Evolutionary conservation across 2,113 vertebrate genomes (phyloP), one percentile per base, ranked within the genome.

Genomic region (Alligator mississippiensis): DNA sequence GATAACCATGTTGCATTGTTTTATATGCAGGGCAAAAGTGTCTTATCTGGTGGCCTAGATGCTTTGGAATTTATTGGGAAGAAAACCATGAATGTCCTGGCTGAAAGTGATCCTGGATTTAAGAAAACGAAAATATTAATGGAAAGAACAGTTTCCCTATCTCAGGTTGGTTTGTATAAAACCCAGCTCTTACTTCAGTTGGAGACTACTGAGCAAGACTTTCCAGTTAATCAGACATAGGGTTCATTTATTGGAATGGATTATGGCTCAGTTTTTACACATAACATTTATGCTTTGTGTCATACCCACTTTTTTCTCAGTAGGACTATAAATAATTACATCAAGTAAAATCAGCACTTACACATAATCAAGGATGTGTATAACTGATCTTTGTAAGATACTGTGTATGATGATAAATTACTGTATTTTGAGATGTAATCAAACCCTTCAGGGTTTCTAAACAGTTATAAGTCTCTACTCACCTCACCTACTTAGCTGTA

Each of bases 11-110:
- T 24, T 92, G 59, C 24, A 2, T 93, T 85, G 30, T 91, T 86
- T 96, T 95, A 59, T 72, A 60, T 57, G 34, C 84, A 99, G 99
- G 99, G 99, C 25, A 99, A 99, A 92, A 99, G 98, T 2, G 99
- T 99, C 30, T 98, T 99, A 94, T 99, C 98, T 15, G 99, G 99
- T 19, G 99, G 99, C 80, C 98, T 99, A n/a, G 99, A 99, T 92
- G 99, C 99, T 38, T 95, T 99, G 97, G 99, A 99, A 97, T 99
- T 99, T 96, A 99, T 99, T 19, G 99, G 99, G 92, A 99, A 99
- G 98, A 99, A 99, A 97, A 99, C 99, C 77, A 99, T 99, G 99
- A 99, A 95, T 24, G 99, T 99, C 87, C 98, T 99, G 70, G 99
- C 99, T 5, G 99, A 99, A 98, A 99, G 97, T 0, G 99, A 99